These are phyloP conservation scores for Ctenoplectra terminalis DNA, from an alignment of 1,140 invertebrate genomes.

Conservation along the genomic window DNA sequence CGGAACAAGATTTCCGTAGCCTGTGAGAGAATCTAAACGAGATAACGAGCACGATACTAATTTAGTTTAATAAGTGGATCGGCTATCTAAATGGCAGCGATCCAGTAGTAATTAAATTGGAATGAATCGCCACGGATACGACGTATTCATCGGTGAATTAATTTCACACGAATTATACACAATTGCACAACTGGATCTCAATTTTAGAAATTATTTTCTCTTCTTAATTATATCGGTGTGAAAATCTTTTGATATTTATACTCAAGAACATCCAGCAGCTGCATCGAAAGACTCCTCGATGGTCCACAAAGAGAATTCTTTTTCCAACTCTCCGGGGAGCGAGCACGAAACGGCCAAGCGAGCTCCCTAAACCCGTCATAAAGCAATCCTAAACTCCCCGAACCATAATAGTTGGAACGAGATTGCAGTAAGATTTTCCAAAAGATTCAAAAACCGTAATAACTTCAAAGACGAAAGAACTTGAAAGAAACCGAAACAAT, in stretches of 20 bases:
- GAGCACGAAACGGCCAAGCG: neutral
- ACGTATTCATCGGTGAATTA: neutral
- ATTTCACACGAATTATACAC: neutral
- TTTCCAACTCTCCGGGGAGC: neutral
- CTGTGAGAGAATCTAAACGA: neutral
- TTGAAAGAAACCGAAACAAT: too few relatives aligned
- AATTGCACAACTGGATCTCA: too few relatives aligned
- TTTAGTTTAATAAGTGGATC: neutral
- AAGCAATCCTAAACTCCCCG: neutral
- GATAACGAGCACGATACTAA: slow-evolving; percentile 2
- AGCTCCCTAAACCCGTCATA: slow-evolving; percentile 3
- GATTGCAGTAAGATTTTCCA: neutral
- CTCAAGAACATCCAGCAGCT: neutral
- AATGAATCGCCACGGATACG: neutral
- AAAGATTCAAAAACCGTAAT: neutral
- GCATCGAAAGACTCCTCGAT: too few relatives aligned
- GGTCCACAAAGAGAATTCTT: neutral
- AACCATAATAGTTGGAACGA: neutral
- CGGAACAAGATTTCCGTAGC: neutral
- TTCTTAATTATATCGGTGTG: too few relatives aligned
- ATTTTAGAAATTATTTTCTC: too few relatives aligned
- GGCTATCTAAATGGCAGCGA: neutral
- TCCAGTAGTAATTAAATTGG: neutral
- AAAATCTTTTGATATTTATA: too few relatives aligned
- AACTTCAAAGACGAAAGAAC: too few relatives aligned